Evolutionary conservation across 92 coral and sea anemone species (phyloP).

Genomic region (Chrysogorgia sp.): DNA sequence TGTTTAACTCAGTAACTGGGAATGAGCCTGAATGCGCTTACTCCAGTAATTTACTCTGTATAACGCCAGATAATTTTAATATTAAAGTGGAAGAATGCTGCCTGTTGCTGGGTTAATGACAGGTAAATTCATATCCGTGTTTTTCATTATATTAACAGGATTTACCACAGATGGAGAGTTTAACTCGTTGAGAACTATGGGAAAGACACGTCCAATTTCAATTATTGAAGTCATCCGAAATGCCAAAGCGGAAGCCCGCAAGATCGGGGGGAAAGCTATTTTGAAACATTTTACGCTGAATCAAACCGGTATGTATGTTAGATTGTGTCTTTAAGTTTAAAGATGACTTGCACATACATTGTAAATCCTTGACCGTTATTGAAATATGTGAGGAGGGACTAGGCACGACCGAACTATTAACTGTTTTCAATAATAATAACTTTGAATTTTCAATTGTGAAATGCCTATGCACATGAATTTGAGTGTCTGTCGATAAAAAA

Average conservation of each 20-base stretch:
- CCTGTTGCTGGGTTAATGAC: neutral
- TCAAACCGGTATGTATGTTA: slow-evolving; percentile 24
- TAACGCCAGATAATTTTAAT: no score
- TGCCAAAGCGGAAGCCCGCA: slow-evolving; percentile 47
- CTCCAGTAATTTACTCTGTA: no score
- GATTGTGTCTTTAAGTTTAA: neutral
- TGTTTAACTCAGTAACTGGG: no score
- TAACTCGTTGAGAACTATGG: slow-evolving; percentile 48
- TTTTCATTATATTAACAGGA: no score
- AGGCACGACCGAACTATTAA: no score
- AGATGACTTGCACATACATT: neutral
- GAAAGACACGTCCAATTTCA: slow-evolving; percentile 46
- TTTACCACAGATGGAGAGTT: slow-evolving; percentile 21
- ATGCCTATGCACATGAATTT: no score
- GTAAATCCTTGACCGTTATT: neutral
- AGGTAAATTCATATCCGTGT: neutral
- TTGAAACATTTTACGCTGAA: slow-evolving; percentile 11
- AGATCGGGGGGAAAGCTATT: slow-evolving; percentile 8
- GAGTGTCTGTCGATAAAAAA: no score
- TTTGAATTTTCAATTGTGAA: no score
- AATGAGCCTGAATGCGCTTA: no score
- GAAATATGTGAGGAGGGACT: no score
- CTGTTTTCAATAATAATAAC: no score
- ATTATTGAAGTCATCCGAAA: slow-evolving; percentile 36
- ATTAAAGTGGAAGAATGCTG: neutral